Conservation (phyloP, 2,797 vertebrate species). For the Amblyraja radiata region DNA sequence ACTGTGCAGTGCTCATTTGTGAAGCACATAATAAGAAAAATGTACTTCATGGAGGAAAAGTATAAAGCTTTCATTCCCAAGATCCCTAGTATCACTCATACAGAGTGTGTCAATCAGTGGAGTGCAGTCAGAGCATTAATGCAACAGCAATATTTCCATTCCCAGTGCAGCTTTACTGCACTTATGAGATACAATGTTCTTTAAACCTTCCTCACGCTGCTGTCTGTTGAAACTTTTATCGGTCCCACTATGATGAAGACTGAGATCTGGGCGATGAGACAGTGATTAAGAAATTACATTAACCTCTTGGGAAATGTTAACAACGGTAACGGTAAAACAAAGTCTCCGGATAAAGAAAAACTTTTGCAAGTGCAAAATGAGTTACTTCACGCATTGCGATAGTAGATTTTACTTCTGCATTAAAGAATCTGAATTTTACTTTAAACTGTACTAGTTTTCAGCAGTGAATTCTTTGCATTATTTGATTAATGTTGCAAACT, state of each 20-base stretch:
- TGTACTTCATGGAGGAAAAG: slow-evolving; percentile 44
- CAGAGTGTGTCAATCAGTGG: slow-evolving; percentile 68
- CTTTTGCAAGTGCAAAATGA: background rate
- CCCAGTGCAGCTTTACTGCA: slow-evolving; percentile 86
- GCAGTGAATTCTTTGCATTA: background rate
- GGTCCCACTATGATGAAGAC: slow-evolving; percentile 68
- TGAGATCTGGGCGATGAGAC: slow-evolving; percentile 23
- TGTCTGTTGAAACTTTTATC: slow-evolving; percentile 93
- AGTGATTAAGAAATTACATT: slow-evolving; percentile 34
- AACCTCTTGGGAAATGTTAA: slow-evolving; percentile 11
- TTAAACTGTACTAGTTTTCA: background rate
- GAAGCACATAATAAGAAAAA: slow-evolving; percentile 30
- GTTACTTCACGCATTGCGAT: background rate
- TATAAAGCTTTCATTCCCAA: slow-evolving; percentile 65
- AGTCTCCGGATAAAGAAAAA: slow-evolving; percentile 1
- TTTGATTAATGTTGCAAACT: background rate
- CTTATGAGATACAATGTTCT: slow-evolving; percentile 84
- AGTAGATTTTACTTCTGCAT: background rate
- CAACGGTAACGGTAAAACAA: background rate
- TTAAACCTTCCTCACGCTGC: slow-evolving; percentile 94
- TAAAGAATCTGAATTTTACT: background rate
- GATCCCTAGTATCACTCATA: slow-evolving; percentile 65
- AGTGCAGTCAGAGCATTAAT: slow-evolving; percentile 68
- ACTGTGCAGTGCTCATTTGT: slow-evolving; percentile 33
- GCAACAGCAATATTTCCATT: slow-evolving; percentile 69